Percentiles rank a stretch among this genome's conserved stretches.
phyloP scores from a whole-genome alignment of 2,113 vertebrate genomes.

The Cromileptes altivelis region DNA sequence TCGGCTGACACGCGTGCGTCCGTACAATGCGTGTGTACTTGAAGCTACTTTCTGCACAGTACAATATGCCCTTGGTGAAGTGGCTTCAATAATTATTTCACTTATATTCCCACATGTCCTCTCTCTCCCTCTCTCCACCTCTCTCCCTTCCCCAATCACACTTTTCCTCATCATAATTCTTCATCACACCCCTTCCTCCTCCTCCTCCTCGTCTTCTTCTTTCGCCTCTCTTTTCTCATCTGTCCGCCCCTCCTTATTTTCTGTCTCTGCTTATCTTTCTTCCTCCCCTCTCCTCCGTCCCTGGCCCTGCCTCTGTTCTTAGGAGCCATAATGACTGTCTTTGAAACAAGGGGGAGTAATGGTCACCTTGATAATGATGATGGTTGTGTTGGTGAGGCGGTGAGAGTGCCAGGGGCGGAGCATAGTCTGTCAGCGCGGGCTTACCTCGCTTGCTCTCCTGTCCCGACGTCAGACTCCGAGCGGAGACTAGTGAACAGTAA shows the following conservation, averaged over 20 bases:
- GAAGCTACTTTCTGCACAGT: constrained; percentile 51
- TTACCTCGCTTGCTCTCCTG: constrained; percentile 54
- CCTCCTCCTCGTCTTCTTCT: constrained; percentile 41
- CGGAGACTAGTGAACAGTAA: constrained; percentile 38
- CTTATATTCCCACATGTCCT: constrained; percentile 64
- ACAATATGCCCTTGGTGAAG: constrained; percentile 78
- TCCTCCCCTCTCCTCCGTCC: constrained; percentile 24
- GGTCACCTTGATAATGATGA: constrained; percentile 80
- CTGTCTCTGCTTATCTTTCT: constrained; percentile 70
- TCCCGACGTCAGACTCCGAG: constrained; percentile 19
- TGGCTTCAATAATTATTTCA: constrained; percentile 72
- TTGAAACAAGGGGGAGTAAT: constrained; percentile 77
- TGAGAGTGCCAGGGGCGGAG: constrained; percentile 41
- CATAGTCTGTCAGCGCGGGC: constrained; percentile 31
- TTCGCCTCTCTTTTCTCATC: constrained; percentile 53
- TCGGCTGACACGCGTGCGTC: constrained; percentile 43
- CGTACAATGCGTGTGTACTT: constrained; percentile 6
- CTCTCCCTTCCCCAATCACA: constrained; percentile 62
- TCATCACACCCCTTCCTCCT: constrained; percentile 49
- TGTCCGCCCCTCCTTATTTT: constrained; percentile 61
- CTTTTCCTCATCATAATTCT: constrained; percentile 75
- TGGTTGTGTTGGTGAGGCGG: constrained; percentile 50
- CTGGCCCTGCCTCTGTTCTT: constrained; percentile 64
- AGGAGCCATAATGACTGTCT: constrained; percentile 73
- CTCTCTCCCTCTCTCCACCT: constrained; percentile 22